Percentiles rank a stretch among this genome's conserved stretches.
phyloP scores from a whole-genome alignment of 2,113 vertebrate genomes.

The Morone chrysops region DNA sequence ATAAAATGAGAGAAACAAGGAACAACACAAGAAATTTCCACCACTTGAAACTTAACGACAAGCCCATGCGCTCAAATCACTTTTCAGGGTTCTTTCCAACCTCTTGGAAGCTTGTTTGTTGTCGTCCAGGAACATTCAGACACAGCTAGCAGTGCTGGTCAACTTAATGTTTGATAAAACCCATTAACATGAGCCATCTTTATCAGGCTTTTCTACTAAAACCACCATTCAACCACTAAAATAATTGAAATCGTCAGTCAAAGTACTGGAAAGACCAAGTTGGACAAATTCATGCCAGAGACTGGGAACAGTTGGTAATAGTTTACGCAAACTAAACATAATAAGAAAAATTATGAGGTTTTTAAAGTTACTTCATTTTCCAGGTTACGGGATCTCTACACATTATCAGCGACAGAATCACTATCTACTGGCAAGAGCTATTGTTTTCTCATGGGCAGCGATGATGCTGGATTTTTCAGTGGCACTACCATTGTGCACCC shows the following conservation, averaged over 20 bases:
- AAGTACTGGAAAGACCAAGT: neutral
- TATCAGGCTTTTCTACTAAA: neutral
- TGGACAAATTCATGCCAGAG: neutral
- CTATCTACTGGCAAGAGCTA: neutral
- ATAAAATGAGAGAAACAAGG: slow-evolving; percentile 8
- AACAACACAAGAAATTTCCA: slow-evolving; percentile 22
- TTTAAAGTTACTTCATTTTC: neutral
- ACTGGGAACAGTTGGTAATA: neutral
- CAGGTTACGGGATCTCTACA: neutral
- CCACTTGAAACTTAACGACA: slow-evolving; percentile 1
- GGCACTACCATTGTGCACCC: neutral
- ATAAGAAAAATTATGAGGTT: neutral
- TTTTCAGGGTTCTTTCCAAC: too few relatives aligned
- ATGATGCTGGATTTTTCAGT: neutral
- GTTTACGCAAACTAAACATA: neutral
- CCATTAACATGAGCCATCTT: neutral
- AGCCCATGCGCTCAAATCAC: too few relatives aligned
- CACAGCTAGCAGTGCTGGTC: neutral
- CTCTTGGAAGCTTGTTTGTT: neutral
- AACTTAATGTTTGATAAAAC: neutral
- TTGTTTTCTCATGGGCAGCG: neutral
- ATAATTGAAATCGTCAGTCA: neutral
- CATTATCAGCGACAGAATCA: neutral
- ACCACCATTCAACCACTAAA: neutral
- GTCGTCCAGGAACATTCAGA: neutral